These are phyloP conservation scores for Percopsis omiscomaycus DNA, from an alignment of 2,797 vertebrate genomes.

Conservation along the genomic window DNA sequence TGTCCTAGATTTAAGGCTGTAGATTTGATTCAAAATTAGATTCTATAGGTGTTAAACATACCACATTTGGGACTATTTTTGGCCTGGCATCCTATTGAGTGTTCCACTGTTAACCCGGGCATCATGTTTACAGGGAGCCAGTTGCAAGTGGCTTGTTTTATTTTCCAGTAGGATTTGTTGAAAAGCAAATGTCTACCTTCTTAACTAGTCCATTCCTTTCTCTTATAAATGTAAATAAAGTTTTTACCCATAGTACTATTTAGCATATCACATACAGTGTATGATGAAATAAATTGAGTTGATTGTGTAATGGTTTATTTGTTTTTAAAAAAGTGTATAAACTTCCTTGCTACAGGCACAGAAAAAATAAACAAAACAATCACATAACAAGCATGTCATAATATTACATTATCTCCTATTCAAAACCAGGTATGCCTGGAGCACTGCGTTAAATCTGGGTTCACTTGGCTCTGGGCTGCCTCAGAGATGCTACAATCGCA, in stretches of 20 bases:
- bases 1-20: conserved; percentile 8
- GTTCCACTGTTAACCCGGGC: conserved; percentile 16
- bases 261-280: conserved; percentile 23
- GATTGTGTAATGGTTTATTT: conserved; percentile 32
- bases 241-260: conserved; percentile 19
- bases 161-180: conserved; percentile 7
- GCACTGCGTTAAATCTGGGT: not conserved
- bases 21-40: conserved; percentile 20
- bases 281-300: conserved; percentile 49
- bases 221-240: conserved; percentile 15
- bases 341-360: conserved; percentile 11
- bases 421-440: not conserved
- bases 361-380: too few species aligned
- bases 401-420: not conserved
- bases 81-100: not conserved
- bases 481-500: conserved; percentile 16
- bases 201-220: conserved; percentile 5
- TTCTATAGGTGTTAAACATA: conserved; percentile 3
- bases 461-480: conserved; percentile 16
- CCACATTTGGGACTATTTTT: conserved; percentile 24
- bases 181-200: conserved; percentile 16
- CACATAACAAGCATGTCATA: not conserved
- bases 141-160: conserved; percentile 16
- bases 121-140: conserved; percentile 2
- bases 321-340: conserved; percentile 34